Conservation (phyloP, 2,113 vertebrate species). For the Rhea americana region DNA sequence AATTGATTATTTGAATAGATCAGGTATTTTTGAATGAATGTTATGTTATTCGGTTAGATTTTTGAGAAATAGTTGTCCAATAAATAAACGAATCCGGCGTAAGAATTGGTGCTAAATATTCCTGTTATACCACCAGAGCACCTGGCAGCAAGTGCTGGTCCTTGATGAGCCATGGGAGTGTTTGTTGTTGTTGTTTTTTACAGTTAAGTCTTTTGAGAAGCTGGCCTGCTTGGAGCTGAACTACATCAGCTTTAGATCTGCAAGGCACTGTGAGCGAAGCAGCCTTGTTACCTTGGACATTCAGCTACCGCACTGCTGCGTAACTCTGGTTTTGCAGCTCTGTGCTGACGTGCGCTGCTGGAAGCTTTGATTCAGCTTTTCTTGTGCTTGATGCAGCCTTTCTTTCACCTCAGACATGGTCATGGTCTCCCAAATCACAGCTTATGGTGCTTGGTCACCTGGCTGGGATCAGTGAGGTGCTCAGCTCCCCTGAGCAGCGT, state of each 20-base stretch:
- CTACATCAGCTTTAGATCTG: not conserved
- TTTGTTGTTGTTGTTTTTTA: not conserved
- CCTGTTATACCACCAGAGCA: not conserved
- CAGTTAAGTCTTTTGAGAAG: not conserved
- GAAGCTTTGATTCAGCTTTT: not conserved
- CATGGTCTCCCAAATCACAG: not conserved
- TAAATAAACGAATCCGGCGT: fast-evolving
- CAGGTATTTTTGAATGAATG: not conserved
- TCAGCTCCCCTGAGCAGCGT: no score
- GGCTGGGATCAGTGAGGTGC: not conserved
- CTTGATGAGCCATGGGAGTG: not conserved
- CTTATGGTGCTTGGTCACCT: fast-evolving
- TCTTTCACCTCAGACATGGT: not conserved
- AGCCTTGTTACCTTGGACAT: not conserved
- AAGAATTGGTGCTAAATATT: not conserved
- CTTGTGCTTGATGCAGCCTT: not conserved
- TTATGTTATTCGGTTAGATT: not conserved
- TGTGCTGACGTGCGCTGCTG: fast-evolving
- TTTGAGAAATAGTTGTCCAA: not conserved
- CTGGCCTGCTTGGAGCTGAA: not conserved
- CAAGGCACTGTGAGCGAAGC: not conserved
- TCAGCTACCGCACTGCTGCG: not conserved
- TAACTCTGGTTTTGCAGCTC: not conserved
- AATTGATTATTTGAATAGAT: not conserved
- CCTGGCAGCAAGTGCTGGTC: not conserved